Conservation (phyloP, 2,888 invertebrate species). For the Stenodera caucasica region DNA sequence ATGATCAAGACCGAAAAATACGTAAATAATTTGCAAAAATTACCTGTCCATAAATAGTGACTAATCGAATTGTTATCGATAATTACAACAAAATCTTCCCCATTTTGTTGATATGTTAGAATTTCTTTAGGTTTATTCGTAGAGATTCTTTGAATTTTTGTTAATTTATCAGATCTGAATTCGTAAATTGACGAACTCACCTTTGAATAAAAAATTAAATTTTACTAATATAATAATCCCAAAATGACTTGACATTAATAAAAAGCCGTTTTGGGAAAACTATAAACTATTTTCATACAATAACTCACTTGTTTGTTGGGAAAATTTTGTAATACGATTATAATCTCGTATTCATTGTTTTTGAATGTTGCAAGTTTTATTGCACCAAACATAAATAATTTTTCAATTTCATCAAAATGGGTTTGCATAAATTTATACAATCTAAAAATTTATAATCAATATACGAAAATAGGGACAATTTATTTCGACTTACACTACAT, state of each 20-base stretch:
- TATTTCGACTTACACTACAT: background rate
- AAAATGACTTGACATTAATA: too few species aligned
- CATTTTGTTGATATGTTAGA: conserved; percentile 29
- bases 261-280: background rate
- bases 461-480: too few species aligned
- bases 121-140: conserved; percentile 28
- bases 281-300: conserved; percentile 12
- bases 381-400: conserved; percentile 30
- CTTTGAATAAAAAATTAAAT: conserved; percentile 26
- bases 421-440: conserved; percentile 45
- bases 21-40: too few species aligned
- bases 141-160: conserved; percentile 38
- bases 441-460: conserved; percentile 36
- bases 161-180: conserved; percentile 37
- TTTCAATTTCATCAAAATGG: conserved; percentile 45
- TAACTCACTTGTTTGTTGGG: conserved; percentile 23
- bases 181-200: conserved; percentile 36
- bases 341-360: conserved; percentile 38
- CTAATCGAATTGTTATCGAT: conserved; percentile 28
- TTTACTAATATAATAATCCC: background rate
- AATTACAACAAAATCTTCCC: conserved; percentile 36
- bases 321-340: conserved; percentile 37
- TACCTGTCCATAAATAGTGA: conserved; percentile 44
- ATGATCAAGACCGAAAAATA: too few species aligned
- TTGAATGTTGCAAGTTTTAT: conserved; percentile 38